These are phyloP conservation scores for Botia kubotai DNA, from an alignment of 2,797 vertebrate genomes.

Conservation along the genomic window DNA sequence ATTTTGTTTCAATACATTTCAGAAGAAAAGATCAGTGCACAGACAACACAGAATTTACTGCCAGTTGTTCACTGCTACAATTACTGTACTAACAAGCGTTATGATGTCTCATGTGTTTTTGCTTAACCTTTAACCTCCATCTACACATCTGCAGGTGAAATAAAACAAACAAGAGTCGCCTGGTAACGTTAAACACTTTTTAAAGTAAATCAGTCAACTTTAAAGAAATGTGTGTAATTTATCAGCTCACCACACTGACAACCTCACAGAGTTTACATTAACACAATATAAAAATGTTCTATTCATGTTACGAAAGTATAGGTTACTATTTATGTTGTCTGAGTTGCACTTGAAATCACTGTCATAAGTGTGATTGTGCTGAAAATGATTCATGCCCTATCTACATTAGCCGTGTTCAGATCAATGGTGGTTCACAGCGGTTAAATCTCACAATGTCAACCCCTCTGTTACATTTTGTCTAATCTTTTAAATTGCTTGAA, in stretches of 20 bases:
- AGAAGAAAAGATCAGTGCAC: neutral
- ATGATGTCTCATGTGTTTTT: conserved; percentile 36
- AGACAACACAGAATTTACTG: neutral
- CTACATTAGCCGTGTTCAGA: neutral
- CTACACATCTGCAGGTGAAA: conserved; percentile 34
- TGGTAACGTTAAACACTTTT: conserved; percentile 28
- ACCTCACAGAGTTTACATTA: neutral
- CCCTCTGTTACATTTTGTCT: conserved; percentile 35
- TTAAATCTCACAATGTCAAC: conserved; percentile 27
- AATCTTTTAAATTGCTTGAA: conserved; percentile 38
- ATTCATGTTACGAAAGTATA: neutral
- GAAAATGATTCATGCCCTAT: neutral
- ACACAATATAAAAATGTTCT: neutral
- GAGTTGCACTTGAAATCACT: no score
- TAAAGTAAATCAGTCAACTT: conserved; percentile 11
- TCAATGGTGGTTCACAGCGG: conserved; percentile 15
- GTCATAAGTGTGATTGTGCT: neutral
- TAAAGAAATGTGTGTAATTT: neutral
- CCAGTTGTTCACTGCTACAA: conserved; percentile 1
- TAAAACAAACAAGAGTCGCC: neutral
- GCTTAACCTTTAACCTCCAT: conserved; percentile 33
- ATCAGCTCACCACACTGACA: neutral
- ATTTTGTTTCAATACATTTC: neutral
- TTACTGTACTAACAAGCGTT: neutral
- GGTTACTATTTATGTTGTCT: no score